Conservation (phyloP, 1,140 invertebrate genomes). For the Aphelinus certus region DNA sequence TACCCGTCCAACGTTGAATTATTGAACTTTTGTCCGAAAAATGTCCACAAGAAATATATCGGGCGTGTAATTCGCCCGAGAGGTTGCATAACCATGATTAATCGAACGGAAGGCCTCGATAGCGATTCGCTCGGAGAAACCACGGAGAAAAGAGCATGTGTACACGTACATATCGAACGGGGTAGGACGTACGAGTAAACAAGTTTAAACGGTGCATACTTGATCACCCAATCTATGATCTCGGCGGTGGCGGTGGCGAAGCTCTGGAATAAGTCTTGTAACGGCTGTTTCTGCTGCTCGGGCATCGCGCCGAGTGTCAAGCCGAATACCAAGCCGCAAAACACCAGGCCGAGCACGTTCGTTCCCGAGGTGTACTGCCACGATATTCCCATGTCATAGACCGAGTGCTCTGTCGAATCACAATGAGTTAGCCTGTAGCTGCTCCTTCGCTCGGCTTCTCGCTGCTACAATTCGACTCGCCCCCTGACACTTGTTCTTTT, state of each 20-base stretch:
- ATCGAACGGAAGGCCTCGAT: no score
- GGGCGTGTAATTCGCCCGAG: no score
- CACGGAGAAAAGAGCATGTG: no score
- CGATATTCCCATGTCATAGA: slow-evolving; percentile 62
- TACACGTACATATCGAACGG: not conserved
- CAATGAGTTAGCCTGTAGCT: not conserved
- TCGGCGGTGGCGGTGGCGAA: slow-evolving; percentile 68
- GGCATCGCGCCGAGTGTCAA: slow-evolving; percentile 65
- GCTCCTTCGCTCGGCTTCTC: not conserved
- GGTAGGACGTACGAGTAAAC: not conserved
- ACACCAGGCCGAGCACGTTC: slow-evolving; percentile 71
- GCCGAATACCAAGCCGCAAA: slow-evolving; percentile 68
- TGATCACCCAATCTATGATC: slow-evolving; percentile 68
- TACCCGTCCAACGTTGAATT: no score
- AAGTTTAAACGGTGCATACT: slow-evolving; percentile 51
- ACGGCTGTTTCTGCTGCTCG: slow-evolving; percentile 63
- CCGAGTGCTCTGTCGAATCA: slow-evolving; percentile 42
- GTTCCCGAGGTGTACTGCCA: slow-evolving; percentile 60
- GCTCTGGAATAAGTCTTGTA: slow-evolving; percentile 65
- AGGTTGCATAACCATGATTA: no score
- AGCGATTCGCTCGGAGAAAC: no score
- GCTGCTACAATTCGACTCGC: not conserved
- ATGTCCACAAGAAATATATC: no score
- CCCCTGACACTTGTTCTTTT: slow-evolving; percentile 1
- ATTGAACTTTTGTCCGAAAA: no score